Percentiles rank a stretch among this genome's conserved stretches.
Conservation (phyloP, 2,797 vertebrate genomes). For the Myripristis murdjan region DNA sequence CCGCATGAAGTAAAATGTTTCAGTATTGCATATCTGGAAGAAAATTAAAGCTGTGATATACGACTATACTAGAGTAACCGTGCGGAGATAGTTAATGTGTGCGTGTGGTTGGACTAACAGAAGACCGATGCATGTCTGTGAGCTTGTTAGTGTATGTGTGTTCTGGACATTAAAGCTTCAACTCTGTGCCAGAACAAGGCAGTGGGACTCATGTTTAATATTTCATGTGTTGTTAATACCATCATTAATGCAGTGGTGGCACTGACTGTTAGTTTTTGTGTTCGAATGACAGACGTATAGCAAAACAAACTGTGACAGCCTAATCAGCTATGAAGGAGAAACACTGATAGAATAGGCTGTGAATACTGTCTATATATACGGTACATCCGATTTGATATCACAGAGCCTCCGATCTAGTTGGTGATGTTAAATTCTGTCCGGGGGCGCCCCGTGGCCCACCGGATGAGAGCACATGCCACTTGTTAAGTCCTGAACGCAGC, state of each 20-base stretch:
- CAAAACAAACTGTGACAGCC: conserved; percentile 17
- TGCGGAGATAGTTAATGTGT: conserved; percentile 49
- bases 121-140: too few species aligned
- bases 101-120: too few species aligned
- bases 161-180: not conserved
- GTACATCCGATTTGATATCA: too few species aligned
- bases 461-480: too few species aligned
- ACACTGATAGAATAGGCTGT: conserved; percentile 2
- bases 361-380: not conserved
- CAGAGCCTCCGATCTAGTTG: too few species aligned
- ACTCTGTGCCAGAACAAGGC: conserved; percentile 14
- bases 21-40: not conserved
- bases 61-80: conserved; percentile 26
- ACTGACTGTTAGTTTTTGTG: conserved; percentile 26
- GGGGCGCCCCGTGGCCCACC: too few species aligned
- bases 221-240: conserved; percentile 38
- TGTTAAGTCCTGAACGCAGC: too few species aligned
- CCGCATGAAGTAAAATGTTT: not conserved
- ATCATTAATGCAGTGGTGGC: conserved; percentile 45
- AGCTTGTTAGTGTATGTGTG: not conserved
- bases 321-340: conserved; percentile 61
- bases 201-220: conserved; percentile 36
- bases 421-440: too few species aligned
- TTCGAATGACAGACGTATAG: conserved; percentile 4
- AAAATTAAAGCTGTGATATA: conserved; percentile 30